A percentile compares a stretch with the other conserved stretches of the same genome.
phyloP scores from a whole-genome alignment of 2,888 invertebrate genomes.

The Steinernema scapterisci region DNA sequence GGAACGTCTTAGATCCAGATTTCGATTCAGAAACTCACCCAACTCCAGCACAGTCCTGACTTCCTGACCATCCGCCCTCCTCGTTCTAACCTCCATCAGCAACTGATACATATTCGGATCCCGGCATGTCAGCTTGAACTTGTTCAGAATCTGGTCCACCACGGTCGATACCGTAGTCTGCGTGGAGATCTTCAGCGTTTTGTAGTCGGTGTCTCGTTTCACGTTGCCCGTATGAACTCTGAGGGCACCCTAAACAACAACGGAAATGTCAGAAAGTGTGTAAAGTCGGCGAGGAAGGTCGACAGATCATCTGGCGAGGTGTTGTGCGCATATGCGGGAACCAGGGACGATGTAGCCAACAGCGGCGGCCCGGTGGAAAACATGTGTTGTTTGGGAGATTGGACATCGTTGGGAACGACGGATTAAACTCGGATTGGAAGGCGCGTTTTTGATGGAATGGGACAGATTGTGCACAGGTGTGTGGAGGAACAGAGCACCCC shows the following conservation, averaged over 20 bases:
- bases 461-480: too few species aligned
- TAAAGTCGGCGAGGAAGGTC: background rate
- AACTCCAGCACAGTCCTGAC: constrained; percentile 46
- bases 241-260: constrained; percentile 80
- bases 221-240: constrained; percentile 88
- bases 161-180: constrained; percentile 82
- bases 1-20: background rate
- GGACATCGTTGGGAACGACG: too few species aligned
- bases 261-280: too few species aligned
- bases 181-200: constrained; percentile 86
- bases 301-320: background rate
- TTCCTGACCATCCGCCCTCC: constrained; percentile 35
- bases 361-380: too few species aligned
- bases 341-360: background rate
- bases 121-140: constrained; percentile 72
- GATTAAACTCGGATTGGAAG: too few species aligned
- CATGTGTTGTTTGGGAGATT: constrained; percentile 16
- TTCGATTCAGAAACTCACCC: constrained; percentile 34
- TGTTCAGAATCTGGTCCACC: constrained; percentile 81
- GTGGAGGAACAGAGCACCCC: too few species aligned
- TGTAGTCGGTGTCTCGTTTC: constrained; percentile 91
- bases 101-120: constrained; percentile 90
- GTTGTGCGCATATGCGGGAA: background rate
- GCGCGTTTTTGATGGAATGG: too few species aligned
- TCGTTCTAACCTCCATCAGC: constrained; percentile 75